Evolutionary conservation across 1,140 invertebrate genomes (phyloP).

Genomic region (Zaprionus camerounensis): DNA sequence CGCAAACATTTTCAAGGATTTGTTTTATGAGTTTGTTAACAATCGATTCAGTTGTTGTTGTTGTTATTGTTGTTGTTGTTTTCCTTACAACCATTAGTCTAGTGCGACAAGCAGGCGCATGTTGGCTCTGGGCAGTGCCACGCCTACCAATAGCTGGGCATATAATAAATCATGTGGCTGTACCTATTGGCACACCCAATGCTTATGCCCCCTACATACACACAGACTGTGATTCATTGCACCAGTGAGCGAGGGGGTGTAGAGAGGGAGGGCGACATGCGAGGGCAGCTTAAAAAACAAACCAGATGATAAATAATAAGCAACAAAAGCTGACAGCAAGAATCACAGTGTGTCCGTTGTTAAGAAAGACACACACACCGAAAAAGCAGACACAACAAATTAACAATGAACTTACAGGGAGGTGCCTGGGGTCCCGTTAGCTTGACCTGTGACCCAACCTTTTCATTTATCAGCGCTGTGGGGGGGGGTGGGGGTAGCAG

Average conservation of each 20-base stretch:
- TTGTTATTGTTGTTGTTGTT: background rate
- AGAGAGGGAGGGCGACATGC: background rate
- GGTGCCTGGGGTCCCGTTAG: slow-evolving; percentile 5
- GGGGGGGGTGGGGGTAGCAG: background rate
- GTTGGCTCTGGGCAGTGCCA: slow-evolving; percentile 43
- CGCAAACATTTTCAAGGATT: slow-evolving; percentile 54
- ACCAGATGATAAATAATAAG: slow-evolving; percentile 53
- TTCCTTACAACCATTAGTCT: slow-evolving; percentile 41
- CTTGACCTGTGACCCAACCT: slow-evolving; percentile 55
- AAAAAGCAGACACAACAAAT: slow-evolving; percentile 63
- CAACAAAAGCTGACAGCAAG: slow-evolving; percentile 51
- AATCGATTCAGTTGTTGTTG: slow-evolving; percentile 58
- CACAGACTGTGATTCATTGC: slow-evolving; percentile 70
- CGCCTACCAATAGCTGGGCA: slow-evolving; percentile 35
- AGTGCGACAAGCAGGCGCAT: slow-evolving; percentile 55
- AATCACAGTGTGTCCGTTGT: slow-evolving; percentile 49
- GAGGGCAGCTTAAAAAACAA: slow-evolving; percentile 9
- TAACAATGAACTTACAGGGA: slow-evolving; percentile 14
- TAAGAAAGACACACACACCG: background rate
- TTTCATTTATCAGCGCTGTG: slow-evolving; percentile 64
- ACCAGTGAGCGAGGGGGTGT: slow-evolving; percentile 18
- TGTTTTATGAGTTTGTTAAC: slow-evolving; percentile 72
- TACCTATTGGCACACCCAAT: slow-evolving; percentile 30
- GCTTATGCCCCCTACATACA: slow-evolving; percentile 10
- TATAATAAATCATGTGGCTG: slow-evolving; percentile 71